Base-by-base conservation (phyloP, 2,113 vertebrate species). In the Apodemus speciosus region DNA sequence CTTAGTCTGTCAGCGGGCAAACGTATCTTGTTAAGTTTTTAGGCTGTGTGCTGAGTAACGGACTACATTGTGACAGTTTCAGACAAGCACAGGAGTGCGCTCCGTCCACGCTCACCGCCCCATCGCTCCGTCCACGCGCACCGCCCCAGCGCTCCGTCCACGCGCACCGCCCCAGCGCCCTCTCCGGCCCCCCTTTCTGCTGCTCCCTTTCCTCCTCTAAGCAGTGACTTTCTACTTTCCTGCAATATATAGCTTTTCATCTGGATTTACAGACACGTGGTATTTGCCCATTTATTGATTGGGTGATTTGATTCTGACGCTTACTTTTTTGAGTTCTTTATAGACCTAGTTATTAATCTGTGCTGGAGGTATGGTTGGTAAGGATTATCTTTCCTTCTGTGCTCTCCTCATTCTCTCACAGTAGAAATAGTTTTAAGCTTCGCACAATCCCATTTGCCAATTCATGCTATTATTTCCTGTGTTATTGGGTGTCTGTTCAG, bases 1-100 rank as follows among this genome's bases (percentile, higher is more conserved):
- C 21, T 68, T 53, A 86, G 32, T 94, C 91, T 96, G 40, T 90
- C 64, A n/a, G 16, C 49, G 58, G 89, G 85, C 56, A 18, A 64
- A 32, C 1, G 13, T 64, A 81, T 75, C 53, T 14, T 85, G 20
- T 38, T 69, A 49, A 35, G 7, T 9, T 53, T 51, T 53, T 38
- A 53, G 66, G 84, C n/a, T 56, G 46, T 6, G 1, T 27, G 56
- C 8, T 72, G 35, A 69, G 13, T 23, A 53, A 69, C 30, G 49
- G 49, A 23, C 14, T 40, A 3, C 21, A 72, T 40, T 27, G 30
- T 25, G 13, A 40, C 49, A 53, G 23, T 10, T 27, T 18, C 49
- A 38, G 46, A 69, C 62, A 56, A 71, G 3, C 62, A 69, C 15
- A 20, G 18, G 49, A 40, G 35, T 30, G 25, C 30, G n/a, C 38